Percentiles rank a stretch among this genome's conserved stretches.
phyloP scores from a whole-genome alignment of 1,140 invertebrate species.

The Drosophila leontia region DNA sequence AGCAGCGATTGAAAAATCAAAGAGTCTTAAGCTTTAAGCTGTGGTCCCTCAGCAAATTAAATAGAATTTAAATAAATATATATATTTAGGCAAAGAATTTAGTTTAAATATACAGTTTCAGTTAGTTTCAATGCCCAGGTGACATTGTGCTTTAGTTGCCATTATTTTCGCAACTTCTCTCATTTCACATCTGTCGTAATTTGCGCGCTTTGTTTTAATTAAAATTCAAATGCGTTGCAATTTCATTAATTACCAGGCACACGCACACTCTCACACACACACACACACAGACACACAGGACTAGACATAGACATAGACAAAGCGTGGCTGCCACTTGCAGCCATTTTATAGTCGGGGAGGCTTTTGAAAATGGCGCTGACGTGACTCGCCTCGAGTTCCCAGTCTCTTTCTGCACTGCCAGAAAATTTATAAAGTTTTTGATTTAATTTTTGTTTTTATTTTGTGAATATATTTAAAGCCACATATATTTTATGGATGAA shows the following conservation, averaged over 20 bases:
- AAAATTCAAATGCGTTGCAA: constrained; percentile 83
- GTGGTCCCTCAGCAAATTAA: neutral
- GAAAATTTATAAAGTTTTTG: accelerated
- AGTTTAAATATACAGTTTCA: neutral
- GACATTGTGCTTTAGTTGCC: constrained; percentile 2
- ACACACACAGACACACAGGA: constrained; percentile 19
- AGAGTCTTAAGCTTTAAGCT: constrained; percentile 10
- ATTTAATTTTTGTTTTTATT: neutral
- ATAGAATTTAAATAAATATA: constrained; percentile 2
- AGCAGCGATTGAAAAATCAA: constrained; percentile 55
- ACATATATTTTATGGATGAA: neutral
- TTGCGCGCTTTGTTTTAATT: constrained; percentile 83
- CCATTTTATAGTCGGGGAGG: constrained; percentile 72
- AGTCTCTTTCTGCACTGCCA: neutral
- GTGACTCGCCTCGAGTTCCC: constrained; percentile 46
- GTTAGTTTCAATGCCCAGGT: constrained; percentile 8
- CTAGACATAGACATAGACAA: constrained; percentile 29
- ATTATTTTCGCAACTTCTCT: constrained; percentile 7
- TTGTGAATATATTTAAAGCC: neutral
- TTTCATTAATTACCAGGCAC: constrained; percentile 82
- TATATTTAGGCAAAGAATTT: neutral
- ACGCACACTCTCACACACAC: constrained; percentile 16
- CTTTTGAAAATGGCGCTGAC: constrained; percentile 78
- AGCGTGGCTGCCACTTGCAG: constrained; percentile 67
- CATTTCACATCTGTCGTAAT: constrained; percentile 56